These are phyloP conservation scores for Gisinianus flammeolus DNA, from an alignment of 2,888 invertebrate genomes.

Conservation along the genomic window DNA sequence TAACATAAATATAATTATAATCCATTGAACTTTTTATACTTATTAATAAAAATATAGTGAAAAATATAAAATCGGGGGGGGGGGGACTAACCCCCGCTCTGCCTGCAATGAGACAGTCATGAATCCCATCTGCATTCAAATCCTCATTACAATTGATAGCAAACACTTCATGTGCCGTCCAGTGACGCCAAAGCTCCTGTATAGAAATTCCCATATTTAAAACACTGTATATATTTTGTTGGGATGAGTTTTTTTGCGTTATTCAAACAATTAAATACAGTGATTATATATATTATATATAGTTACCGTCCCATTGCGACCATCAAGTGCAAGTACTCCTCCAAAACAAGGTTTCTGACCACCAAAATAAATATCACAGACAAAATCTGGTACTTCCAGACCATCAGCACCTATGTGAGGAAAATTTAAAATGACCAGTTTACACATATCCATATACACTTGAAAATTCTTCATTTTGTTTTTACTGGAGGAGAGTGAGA, in stretches of 20 bases:
- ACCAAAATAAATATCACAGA: slow-evolving; percentile 72
- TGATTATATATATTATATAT: no score
- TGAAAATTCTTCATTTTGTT: no score
- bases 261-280: no score
- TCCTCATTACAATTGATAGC: slow-evolving; percentile 75
- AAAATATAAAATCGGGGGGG: no score
- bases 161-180: slow-evolving; percentile 75
- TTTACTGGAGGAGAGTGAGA: no score
- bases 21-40: background rate
- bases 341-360: slow-evolving; percentile 73
- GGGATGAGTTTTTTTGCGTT: no score
- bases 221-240: no score
- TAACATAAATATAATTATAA: background rate
- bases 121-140: slow-evolving; percentile 71
- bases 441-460: no score
- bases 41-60: no score
- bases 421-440: no score
- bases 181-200: slow-evolving; percentile 78
- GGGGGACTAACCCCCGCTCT: slow-evolving; percentile 77
- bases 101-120: slow-evolving; percentile 77
- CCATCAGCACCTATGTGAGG: slow-evolving; percentile 66
- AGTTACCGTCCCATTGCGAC: slow-evolving; percentile 69
- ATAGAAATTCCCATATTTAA: no score
- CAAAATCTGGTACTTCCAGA: slow-evolving; percentile 64
- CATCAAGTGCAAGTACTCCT: slow-evolving; percentile 72